Conservation (phyloP, 2,797 vertebrate genomes). For the Meriones psammophilus region DNA sequence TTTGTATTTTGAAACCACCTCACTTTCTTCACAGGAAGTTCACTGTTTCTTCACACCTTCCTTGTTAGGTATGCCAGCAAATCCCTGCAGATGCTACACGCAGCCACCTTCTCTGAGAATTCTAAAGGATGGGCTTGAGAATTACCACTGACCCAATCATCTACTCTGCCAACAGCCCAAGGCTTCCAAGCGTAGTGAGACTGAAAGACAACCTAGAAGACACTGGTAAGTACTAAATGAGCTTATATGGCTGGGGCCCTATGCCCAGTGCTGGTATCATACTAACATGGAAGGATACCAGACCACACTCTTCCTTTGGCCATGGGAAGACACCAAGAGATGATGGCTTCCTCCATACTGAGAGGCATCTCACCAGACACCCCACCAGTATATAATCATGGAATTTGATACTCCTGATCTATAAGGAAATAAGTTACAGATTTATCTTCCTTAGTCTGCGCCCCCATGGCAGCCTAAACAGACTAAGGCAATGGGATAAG, state of each 20-base stretch:
- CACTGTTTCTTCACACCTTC: background rate
- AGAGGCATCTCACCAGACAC: background rate
- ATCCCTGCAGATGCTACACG: background rate
- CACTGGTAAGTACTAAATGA: background rate
- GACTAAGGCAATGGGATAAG: conserved; percentile 10
- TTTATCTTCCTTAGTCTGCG: background rate
- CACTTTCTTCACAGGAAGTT: background rate
- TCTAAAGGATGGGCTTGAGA: background rate
- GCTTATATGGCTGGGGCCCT: background rate
- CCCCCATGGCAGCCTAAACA: background rate
- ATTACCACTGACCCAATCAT: background rate
- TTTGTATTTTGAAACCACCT: background rate
- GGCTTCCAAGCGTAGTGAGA: background rate
- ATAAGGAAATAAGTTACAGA: conserved; percentile 3
- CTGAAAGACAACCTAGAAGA: background rate
- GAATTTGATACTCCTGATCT: background rate
- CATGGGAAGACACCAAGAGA: background rate
- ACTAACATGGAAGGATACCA: background rate
- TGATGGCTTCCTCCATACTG: background rate
- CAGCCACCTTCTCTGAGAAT: background rate
- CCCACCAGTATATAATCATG: background rate
- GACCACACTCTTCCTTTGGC: background rate
- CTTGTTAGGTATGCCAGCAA: background rate
- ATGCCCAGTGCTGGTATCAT: background rate
- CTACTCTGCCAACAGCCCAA: background rate